A percentile compares a stretch with the other conserved stretches of the same genome.
phyloP scores from a whole-genome alignment of 2,888 invertebrate genomes.

The Nemoura dubitans region DNA sequence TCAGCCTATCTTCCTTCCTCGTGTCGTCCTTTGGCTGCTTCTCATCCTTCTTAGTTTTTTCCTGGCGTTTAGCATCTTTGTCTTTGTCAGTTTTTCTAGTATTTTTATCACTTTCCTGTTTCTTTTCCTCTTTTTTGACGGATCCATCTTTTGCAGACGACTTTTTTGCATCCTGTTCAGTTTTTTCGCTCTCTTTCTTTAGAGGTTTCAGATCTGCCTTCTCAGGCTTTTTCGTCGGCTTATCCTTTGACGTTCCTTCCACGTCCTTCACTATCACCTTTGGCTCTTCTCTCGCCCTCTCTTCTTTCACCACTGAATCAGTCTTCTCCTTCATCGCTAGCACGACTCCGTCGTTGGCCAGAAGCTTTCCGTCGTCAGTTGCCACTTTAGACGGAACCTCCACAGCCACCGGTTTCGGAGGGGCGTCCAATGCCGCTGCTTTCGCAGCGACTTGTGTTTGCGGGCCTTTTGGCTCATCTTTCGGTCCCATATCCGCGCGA shows the following conservation, averaged over 20 bases:
- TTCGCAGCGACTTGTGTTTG: too few species aligned
- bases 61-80: constrained; percentile 29
- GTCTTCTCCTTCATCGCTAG: background rate
- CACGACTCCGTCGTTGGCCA: background rate
- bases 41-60: constrained; percentile 54
- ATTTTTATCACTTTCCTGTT: background rate
- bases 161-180: background rate
- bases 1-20: constrained; percentile 51
- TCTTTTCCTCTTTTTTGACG: background rate
- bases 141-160: background rate
- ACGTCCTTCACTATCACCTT: background rate
- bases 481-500: too few species aligned
- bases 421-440: background rate
- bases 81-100: background rate
- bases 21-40: constrained; percentile 58
- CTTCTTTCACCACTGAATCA: background rate
- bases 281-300: background rate
- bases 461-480: too few species aligned
- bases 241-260: background rate
- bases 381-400: background rate
- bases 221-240: background rate
- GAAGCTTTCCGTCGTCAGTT: background rate
- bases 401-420: background rate
- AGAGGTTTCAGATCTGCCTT: background rate
- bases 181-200: constrained; percentile 8